Conservation (phyloP, 2,797 vertebrate genomes). For the Carduelis carduelis region DNA sequence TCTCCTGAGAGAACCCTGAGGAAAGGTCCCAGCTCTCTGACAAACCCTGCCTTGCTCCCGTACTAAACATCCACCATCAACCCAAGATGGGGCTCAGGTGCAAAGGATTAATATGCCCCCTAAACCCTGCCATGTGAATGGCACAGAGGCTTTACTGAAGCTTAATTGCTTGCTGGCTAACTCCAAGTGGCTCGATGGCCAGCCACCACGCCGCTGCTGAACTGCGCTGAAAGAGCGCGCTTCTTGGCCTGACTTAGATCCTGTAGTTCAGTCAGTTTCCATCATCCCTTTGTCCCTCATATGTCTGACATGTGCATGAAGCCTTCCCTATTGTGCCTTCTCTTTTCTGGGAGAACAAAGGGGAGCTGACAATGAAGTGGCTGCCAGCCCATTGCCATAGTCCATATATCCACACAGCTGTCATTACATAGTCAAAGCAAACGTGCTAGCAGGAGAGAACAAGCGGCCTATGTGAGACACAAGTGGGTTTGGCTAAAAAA, state of each 20-base stretch:
- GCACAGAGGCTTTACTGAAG: background rate
- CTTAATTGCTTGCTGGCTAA: background rate
- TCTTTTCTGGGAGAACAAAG: slow-evolving; percentile 70
- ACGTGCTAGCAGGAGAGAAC: background rate
- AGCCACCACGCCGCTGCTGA: background rate
- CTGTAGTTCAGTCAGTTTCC: slow-evolving; percentile 34
- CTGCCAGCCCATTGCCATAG: slow-evolving; percentile 60
- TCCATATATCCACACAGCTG: slow-evolving; percentile 69
- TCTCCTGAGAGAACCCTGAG: background rate
- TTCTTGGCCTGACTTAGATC: slow-evolving; percentile 1
- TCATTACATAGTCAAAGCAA: slow-evolving; percentile 41
- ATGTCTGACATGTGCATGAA: slow-evolving; percentile 73
- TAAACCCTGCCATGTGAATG: background rate
- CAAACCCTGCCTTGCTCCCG: background rate
- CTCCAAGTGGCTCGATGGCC: background rate
- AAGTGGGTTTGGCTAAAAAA: slow-evolving; percentile 24
- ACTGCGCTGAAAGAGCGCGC: background rate
- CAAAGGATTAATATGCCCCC: slow-evolving; percentile 30
- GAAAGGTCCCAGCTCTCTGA: background rate
- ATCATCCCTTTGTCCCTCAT: slow-evolving; percentile 63
- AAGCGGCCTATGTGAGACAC: background rate
- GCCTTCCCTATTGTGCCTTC: slow-evolving; percentile 64
- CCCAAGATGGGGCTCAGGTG: background rate
- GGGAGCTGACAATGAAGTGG: slow-evolving; percentile 71
- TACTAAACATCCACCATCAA: background rate